These are phyloP conservation scores for Nephrocerus scutellatus DNA, from an alignment of 2,888 invertebrate species.

Conservation along the genomic window DNA sequence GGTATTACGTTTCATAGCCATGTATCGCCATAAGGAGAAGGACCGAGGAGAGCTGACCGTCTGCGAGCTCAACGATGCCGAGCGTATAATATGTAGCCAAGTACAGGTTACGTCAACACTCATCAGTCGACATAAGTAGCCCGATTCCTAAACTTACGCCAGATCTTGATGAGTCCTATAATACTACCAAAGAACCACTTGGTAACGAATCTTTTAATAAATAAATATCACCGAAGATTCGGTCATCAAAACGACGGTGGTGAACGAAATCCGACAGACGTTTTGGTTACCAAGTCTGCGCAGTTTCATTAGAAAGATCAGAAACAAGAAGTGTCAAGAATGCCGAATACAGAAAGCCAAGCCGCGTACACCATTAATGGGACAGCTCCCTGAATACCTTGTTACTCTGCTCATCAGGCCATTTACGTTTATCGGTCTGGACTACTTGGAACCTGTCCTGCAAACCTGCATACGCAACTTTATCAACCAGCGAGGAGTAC, in stretches of 20 bases:
- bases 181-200: slow-evolving; percentile 1
- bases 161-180: slow-evolving; percentile 2
- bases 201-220: slow-evolving; percentile 1
- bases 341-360: slow-evolving; percentile 6
- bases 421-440: slow-evolving; percentile 21
- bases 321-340: slow-evolving; percentile 10
- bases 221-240: slow-evolving; percentile 7
- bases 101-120: slow-evolving; percentile 1
- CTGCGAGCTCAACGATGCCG: slow-evolving; percentile 6
- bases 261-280: slow-evolving; percentile 4
- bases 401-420: slow-evolving; percentile 12
- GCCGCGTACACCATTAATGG: slow-evolving; percentile 19
- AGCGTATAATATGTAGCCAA: slow-evolving; percentile 5
- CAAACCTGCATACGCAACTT: slow-evolving; percentile 7
- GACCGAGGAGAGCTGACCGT: slow-evolving; percentile 4
- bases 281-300: slow-evolving; percentile 11
- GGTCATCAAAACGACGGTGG: slow-evolving; percentile 11
- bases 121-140: slow-evolving; percentile 1
- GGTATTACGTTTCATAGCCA: too few relatives aligned
- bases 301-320: slow-evolving; percentile 5
- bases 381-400: slow-evolving; percentile 7
- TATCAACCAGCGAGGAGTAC: slow-evolving; percentile 4
- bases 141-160: slow-evolving; percentile 2
- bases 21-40: too few relatives aligned
- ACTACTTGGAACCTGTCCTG: slow-evolving; percentile 18